These are phyloP conservation scores for Scomber scombrus DNA, from an alignment of 2,113 vertebrate genomes.

Conservation along the genomic window DNA sequence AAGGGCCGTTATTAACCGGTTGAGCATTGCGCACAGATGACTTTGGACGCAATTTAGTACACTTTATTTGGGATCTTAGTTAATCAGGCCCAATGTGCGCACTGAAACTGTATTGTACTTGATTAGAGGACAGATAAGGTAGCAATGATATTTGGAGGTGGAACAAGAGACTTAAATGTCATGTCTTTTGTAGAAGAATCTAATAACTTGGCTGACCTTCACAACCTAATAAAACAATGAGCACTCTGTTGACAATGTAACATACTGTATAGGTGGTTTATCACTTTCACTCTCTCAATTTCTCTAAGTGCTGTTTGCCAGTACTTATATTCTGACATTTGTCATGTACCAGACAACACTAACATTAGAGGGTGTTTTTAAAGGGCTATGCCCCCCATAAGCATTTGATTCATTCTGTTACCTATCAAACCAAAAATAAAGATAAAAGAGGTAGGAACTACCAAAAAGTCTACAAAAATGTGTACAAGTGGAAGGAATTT, in stretches of 20 bases:
- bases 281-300: background rate
- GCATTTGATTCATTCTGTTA: too few relatives aligned
- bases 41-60: too few relatives aligned
- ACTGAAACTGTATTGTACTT: background rate
- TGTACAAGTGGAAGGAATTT: background rate
- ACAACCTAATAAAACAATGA: background rate
- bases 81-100: background rate
- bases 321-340: too few relatives aligned
- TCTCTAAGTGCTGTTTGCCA: background rate
- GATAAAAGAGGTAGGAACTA: too few relatives aligned
- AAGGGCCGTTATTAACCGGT: too few relatives aligned
- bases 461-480: background rate
- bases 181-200: background rate
- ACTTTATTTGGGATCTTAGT: too few relatives aligned
- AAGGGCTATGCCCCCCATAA: too few relatives aligned
- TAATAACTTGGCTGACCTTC: constrained; percentile 17
- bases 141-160: background rate
- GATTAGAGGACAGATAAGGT: background rate
- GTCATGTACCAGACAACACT: too few relatives aligned
- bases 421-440: too few relatives aligned
- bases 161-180: constrained; percentile 12
- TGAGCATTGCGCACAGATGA: too few relatives aligned
- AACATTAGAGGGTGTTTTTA: too few relatives aligned
- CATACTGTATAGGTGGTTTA: background rate
- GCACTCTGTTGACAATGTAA: background rate